Conservation (phyloP, 2,797 vertebrate species). For the Martes flavigula region DNA sequence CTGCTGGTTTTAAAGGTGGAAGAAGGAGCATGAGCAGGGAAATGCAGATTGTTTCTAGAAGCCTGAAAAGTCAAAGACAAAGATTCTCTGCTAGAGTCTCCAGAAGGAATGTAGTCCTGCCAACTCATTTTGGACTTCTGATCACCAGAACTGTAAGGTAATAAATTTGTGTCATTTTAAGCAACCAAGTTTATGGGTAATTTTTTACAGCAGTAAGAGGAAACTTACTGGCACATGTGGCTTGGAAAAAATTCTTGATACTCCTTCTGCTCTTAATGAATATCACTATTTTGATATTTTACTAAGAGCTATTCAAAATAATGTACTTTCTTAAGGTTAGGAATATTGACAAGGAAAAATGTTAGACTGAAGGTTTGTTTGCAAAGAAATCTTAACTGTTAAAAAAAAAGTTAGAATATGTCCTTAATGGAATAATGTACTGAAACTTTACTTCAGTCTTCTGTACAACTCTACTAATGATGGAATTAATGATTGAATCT, state of each 20-base stretch:
- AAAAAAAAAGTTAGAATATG: background rate
- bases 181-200: background rate
- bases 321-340: background rate
- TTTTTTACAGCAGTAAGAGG: background rate
- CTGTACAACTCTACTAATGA: background rate
- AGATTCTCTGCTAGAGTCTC: background rate
- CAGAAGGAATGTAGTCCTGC: background rate
- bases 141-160: background rate
- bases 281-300: background rate
- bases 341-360: background rate
- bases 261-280: background rate
- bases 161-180: background rate
- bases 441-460: background rate
- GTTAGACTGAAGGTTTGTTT: background rate
- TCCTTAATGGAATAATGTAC: background rate
- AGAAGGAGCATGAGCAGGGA: background rate
- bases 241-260: background rate
- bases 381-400: background rate
- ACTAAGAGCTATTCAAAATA: background rate
- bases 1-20: background rate
- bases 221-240: background rate
- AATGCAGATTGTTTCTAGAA: background rate
- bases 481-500: conserved; percentile 7
- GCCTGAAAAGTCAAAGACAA: background rate
- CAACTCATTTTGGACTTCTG: background rate